These are phyloP conservation scores for Whitmania pigra DNA, from an alignment of 1,140 invertebrate species.

Conservation along the genomic window DNA sequence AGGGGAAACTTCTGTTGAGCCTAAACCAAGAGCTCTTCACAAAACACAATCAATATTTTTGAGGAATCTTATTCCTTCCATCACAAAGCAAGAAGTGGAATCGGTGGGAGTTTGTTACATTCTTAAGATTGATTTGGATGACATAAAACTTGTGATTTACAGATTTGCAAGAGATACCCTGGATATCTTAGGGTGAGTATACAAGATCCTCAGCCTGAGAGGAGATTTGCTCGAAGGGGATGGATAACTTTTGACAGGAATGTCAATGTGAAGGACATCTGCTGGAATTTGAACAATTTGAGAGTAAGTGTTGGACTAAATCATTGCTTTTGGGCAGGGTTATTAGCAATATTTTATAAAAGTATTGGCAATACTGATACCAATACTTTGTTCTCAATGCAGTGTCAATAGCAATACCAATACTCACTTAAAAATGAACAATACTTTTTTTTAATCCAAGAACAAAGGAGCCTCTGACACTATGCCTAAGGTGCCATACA, in stretches of 20 bases:
- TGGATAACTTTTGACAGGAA: slow-evolving; percentile 95
- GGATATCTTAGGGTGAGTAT: slow-evolving; percentile 91
- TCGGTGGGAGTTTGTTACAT: slow-evolving; percentile 51
- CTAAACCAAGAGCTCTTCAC: slow-evolving; percentile 50
- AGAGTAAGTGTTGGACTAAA: slow-evolving; percentile 48
- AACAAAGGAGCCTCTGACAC: no score
- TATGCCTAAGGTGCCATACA: no score
- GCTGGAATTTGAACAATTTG: slow-evolving; percentile 95
- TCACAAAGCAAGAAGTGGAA: slow-evolving; percentile 92
- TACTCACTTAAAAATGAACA: no score
- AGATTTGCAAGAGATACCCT: slow-evolving; percentile 84
- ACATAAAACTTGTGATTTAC: slow-evolving; percentile 24
- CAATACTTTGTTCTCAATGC: no score
- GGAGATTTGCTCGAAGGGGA: slow-evolving; percentile 83
- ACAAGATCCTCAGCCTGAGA: slow-evolving; percentile 87
- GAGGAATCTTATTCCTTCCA: slow-evolving; percentile 81
- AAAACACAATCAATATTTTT: slow-evolving; percentile 94
- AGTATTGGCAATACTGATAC: no score
- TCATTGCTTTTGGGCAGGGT: background rate
- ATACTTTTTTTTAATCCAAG: no score
- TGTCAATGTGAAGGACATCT: slow-evolving; percentile 98
- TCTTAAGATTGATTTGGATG: background rate
- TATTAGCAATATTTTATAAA: no score
- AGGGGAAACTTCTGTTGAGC: slow-evolving; percentile 4
- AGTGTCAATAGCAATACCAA: no score